A percentile compares a stretch with the other conserved stretches of the same genome.
These are phyloP conservation scores for Nephrotoma flavescens DNA, from an alignment of 2,888 invertebrate genomes.

Conservation along the genomic window DNA sequence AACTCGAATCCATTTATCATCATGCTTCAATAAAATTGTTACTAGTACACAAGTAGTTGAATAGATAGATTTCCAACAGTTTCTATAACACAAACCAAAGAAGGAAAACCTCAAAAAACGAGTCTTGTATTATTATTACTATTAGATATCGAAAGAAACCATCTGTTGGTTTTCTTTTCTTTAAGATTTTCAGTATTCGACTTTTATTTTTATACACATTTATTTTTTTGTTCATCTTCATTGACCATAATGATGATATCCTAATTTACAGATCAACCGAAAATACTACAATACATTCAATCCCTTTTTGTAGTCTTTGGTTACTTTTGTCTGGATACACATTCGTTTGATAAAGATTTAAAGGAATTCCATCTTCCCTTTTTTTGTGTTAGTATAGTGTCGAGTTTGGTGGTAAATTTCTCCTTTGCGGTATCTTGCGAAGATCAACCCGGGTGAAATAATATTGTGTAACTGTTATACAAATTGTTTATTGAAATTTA, in stretches of 20 bases:
- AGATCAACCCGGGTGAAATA: neutral
- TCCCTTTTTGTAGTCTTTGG: neutral
- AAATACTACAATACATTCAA: neutral
- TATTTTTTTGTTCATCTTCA: neutral
- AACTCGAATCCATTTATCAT: neutral
- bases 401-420: neutral
- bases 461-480: neutral
- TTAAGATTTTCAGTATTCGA: neutral
- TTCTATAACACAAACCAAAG: neutral
- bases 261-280: slow-evolving; percentile 6
- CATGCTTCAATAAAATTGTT: neutral
- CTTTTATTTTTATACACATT: neutral
- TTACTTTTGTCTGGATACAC: neutral
- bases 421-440: neutral
- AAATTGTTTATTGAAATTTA: neutral
- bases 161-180: neutral
- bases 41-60: neutral
- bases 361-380: neutral
- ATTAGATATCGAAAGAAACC: neutral
- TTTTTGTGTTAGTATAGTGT: neutral
- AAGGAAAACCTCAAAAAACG: neutral
- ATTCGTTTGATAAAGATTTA: neutral
- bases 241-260: slow-evolving; percentile 5
- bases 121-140: neutral
- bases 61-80: neutral